Conservation (phyloP, 2,797 vertebrate species). For the Scolopax bukidnonensis region DNA sequence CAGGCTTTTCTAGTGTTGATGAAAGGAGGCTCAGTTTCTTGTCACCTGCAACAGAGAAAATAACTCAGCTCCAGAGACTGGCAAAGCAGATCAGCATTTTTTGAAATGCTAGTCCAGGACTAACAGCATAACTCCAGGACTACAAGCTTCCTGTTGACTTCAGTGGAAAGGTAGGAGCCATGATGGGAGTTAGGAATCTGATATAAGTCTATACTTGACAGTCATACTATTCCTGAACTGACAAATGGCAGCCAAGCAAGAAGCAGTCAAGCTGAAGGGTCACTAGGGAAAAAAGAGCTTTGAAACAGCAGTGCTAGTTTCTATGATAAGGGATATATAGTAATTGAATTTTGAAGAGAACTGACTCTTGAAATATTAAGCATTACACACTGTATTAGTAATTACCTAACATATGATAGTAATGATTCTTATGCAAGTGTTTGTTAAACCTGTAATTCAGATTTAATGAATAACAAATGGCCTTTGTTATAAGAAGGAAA, state of each 20-base stretch:
- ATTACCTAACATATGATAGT: constrained; percentile 58
- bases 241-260: constrained; percentile 20
- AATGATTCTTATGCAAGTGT: constrained; percentile 72
- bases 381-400: constrained; percentile 46
- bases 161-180: not conserved
- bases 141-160: not conserved
- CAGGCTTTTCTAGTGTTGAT: not conserved
- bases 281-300: constrained; percentile 35
- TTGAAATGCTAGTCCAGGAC: not conserved
- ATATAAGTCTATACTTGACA: not conserved
- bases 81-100: not conserved
- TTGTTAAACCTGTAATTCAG: constrained; percentile 75
- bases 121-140: not conserved
- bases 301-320: constrained; percentile 45
- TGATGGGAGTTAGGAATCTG: not conserved
- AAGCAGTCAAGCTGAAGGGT: constrained; percentile 24
- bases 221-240: not conserved
- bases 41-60: not conserved
- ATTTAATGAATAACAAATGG: constrained; percentile 71
- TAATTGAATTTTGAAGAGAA: constrained; percentile 72
- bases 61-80: not conserved
- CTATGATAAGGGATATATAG: constrained; percentile 51
- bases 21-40: not conserved
- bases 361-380: constrained; percentile 66
- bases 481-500: constrained; percentile 67